A percentile compares a stretch with the other conserved stretches of the same genome.
These are phyloP conservation scores for Morpho achilles DNA, from an alignment of 2,888 invertebrate genomes.

Conservation along the genomic window DNA sequence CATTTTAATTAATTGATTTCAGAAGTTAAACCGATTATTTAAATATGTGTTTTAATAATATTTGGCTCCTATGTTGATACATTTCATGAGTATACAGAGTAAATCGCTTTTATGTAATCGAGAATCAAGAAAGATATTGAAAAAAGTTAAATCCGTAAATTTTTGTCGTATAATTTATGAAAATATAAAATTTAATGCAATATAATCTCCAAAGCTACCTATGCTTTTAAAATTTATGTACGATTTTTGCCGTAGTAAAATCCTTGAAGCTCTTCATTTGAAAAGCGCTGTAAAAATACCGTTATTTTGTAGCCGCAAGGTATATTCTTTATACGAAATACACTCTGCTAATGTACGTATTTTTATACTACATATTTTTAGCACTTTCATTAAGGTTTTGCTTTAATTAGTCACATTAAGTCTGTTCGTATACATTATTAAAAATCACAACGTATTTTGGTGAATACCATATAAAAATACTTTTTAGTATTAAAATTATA, in stretches of 20 bases:
- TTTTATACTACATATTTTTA: no score
- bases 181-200: slow-evolving; percentile 8
- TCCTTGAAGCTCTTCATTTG: slow-evolving; percentile 8
- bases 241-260: slow-evolving; percentile 3
- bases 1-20: no score
- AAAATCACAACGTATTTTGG: no score
- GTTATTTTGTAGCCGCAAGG: not conserved
- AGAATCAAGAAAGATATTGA: not conserved
- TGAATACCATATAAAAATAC: no score
- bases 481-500: no score
- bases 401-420: no score
- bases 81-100: not conserved
- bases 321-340: not conserved
- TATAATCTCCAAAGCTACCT: slow-evolving; percentile 1
- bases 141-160: not conserved
- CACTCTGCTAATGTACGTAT: no score
- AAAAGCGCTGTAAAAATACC: not conserved
- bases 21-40: no score
- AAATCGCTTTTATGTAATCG: not conserved
- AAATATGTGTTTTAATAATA: no score
- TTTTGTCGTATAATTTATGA: not conserved
- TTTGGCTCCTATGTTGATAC: no score
- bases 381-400: no score
- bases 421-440: no score
- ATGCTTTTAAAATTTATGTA: slow-evolving; percentile 6